phyloP scores from a whole-genome alignment of 2,888 invertebrate species.

The Rhingia rostrata region DNA sequence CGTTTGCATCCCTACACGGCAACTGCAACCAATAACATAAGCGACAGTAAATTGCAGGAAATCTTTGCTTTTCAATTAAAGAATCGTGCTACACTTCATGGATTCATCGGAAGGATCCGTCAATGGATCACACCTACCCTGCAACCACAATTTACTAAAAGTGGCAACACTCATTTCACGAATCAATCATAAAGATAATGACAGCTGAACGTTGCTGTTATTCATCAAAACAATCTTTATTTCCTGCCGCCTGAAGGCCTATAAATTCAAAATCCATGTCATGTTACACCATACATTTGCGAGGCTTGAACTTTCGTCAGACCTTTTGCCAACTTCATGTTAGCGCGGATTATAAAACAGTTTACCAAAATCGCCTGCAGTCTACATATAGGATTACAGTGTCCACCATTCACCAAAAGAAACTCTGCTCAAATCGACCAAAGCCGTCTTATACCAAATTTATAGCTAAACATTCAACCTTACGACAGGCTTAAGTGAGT shows the following conservation, averaged over 20 bases:
- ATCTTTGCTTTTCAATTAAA: too few species aligned
- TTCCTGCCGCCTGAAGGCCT: not conserved
- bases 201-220: not conserved
- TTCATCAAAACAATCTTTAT: not conserved
- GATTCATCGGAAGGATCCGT: too few species aligned
- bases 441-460: constrained; percentile 19
- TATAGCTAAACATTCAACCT: constrained; percentile 39
- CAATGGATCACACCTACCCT: too few species aligned
- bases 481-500: constrained; percentile 35
- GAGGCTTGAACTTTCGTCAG: not conserved
- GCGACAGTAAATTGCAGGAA: too few species aligned
- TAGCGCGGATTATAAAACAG: constrained; percentile 5
- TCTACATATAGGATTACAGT: not conserved
- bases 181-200: too few species aligned
- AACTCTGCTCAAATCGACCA: not conserved
- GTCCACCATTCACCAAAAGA: not conserved
- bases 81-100: too few species aligned
- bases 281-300: not conserved
- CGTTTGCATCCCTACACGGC: too few species aligned
- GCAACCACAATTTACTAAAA: too few species aligned
- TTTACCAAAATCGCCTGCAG: constrained; percentile 10
- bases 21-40: too few species aligned
- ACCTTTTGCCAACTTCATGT: not conserved
- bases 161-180: too few species aligned
- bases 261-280: not conserved